phyloP scores from a whole-genome alignment of 2,888 invertebrate genomes.

The Mythimna ferrago region DNA sequence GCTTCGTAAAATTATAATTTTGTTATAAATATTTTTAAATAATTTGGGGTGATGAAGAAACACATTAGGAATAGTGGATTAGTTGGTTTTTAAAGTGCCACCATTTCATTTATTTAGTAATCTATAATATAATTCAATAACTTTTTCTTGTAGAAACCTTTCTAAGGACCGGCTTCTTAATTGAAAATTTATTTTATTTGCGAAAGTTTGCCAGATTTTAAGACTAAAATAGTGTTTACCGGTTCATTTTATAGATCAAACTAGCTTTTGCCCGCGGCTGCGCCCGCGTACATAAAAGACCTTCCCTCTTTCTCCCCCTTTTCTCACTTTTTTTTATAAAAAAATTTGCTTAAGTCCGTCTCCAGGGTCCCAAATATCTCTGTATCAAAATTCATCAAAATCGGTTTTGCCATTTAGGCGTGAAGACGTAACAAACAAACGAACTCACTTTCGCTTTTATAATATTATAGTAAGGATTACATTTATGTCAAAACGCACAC shows the following conservation, averaged over 20 bases:
- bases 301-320: no score
- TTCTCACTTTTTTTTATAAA: no score
- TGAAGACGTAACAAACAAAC: no score
- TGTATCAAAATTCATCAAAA: no score
- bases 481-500: neutral
- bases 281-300: no score
- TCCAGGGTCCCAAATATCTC: no score
- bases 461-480: no score
- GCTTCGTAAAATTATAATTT: conserved; percentile 58
- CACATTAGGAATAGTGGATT: neutral
- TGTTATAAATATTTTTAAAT: conserved; percentile 27
- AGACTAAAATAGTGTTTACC: neutral
- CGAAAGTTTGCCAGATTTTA: neutral
- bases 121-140: no score
- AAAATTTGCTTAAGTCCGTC: no score
- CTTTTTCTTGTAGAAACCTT: neutral
- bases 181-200: neutral
- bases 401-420: no score
- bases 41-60: neutral
- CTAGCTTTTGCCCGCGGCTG: no score
- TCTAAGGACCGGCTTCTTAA: neutral
- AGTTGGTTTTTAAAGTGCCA: neutral
- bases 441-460: no score
- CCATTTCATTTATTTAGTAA: neutral
- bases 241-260: neutral